Evolutionary conservation across 2,888 invertebrate genomes (phyloP), one percentile per base, ranked within the genome.

Genomic region (Ecdyonurus torrentis): DNA sequence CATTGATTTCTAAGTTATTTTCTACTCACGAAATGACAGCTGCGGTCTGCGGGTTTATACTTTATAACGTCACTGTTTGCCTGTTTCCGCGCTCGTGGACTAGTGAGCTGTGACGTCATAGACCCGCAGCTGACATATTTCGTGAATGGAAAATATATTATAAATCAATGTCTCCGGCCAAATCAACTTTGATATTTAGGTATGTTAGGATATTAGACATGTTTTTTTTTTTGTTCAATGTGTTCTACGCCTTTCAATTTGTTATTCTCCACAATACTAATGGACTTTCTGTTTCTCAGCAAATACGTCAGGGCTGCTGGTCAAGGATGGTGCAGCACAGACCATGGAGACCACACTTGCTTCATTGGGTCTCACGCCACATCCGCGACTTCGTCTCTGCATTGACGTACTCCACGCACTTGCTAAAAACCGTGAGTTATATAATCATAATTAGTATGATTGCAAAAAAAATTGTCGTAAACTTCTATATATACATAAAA

Each of bases 361-460:
- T 53, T 79, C 77, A 68, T 75, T 83, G 65, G 82, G 83, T 58
- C 81, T 79, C 69, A 79, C 81, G 66, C 83, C 84, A 25, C 81
- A 81, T 53, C 77, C 81, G 63, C 79, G 84, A 69, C 74, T 86
- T 37, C 81, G 83, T 64, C 77, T 83, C 19, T 79, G 84, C 63
- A 76, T 87, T 64, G 86, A 86, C 69, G 82, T 83, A 65, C 79
- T 85, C 66, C 82, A 81, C 71, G 80, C 83, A 72, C 81, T 86
- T 68, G 84, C 85, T 68, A 83, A 81, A 75, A 84, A 82, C 75
- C 84, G 86, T 81, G 72, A 74, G 79, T 74, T 66, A 50, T 2
- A 1, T 25, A 25, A 7, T 1, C 5, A 52, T 55, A 59, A 25
- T 61, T 23, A 2, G 1, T 61, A 19, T 59, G 7, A 23, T 24